phyloP scores from a whole-genome alignment of 2,113 vertebrate genomes.

The Dromas ardeola region DNA sequence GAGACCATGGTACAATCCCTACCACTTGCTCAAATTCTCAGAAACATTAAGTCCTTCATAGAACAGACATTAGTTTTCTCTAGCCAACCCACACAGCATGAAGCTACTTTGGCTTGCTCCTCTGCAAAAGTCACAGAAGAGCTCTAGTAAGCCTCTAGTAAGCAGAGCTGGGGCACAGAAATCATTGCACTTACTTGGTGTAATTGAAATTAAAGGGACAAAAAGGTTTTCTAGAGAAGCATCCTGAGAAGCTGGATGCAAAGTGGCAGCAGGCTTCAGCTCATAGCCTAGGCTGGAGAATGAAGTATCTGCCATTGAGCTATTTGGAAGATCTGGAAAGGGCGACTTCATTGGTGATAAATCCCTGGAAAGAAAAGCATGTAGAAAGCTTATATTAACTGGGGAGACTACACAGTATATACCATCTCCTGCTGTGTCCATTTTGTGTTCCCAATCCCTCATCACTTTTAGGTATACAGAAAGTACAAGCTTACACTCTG shows the following conservation, averaged over 20 bases:
- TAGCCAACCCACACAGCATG: not conserved
- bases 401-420: not conserved
- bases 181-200: conserved; percentile 77
- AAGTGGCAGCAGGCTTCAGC: conserved; percentile 46
- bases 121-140: not conserved
- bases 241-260: not conserved
- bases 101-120: not conserved
- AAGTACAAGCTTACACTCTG: not conserved
- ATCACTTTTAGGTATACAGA: not conserved
- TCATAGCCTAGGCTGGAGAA: conserved; percentile 46
- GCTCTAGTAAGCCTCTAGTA: not conserved
- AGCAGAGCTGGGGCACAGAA: not conserved
- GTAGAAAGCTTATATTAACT: conserved; percentile 2
- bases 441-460: not conserved
- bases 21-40: not conserved
- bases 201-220: conserved; percentile 83
- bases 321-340: conserved; percentile 49
- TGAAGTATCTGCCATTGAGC: not conserved
- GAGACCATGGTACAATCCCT: not conserved
- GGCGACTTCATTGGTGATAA: conserved; percentile 54
- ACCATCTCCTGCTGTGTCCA: not conserved
- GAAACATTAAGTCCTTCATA: not conserved
- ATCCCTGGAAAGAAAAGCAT: conserved; percentile 65
- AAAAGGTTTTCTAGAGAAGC: conserved; percentile 76
- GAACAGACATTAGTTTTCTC: not conserved